phyloP scores from a whole-genome alignment of 2,113 vertebrate species.

The Atrichornis clamosus region DNA sequence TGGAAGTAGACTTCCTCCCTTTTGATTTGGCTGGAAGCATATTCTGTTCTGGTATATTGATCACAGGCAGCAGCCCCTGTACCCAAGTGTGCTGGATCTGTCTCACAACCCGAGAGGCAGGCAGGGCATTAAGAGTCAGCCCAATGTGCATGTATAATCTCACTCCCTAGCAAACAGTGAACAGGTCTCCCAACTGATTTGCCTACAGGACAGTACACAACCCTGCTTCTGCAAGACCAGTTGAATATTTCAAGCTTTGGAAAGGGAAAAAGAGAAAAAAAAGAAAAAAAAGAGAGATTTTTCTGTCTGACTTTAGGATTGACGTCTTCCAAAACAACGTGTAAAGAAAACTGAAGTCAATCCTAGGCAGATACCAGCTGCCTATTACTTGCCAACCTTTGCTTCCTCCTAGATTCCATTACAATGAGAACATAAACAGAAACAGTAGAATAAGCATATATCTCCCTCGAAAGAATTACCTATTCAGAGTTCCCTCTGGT shows the following conservation, averaged over 20 bases:
- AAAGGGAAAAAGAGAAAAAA: neutral
- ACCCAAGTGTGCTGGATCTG: neutral
- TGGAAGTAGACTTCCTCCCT: neutral
- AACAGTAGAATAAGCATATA: neutral
- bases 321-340: neutral
- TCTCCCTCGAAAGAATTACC: neutral
- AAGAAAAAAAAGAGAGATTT: neutral
- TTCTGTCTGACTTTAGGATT: neutral
- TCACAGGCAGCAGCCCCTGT: rapidly evolving
- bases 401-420: conserved; percentile 48
- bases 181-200: neutral
- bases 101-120: neutral
- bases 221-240: neutral
- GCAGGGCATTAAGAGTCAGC: neutral
- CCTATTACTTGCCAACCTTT: neutral
- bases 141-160: rapidly evolving
- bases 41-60: neutral
- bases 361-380: neutral
- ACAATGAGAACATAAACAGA: conserved; percentile 47
- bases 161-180: neutral
- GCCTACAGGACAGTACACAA: neutral
- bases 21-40: conserved; percentile 21
- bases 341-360: neutral
- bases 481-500: conserved; percentile 65
- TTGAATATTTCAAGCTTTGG: neutral